Conservation (phyloP, 2,888 invertebrate species). For the Drosophila putrida region DNA sequence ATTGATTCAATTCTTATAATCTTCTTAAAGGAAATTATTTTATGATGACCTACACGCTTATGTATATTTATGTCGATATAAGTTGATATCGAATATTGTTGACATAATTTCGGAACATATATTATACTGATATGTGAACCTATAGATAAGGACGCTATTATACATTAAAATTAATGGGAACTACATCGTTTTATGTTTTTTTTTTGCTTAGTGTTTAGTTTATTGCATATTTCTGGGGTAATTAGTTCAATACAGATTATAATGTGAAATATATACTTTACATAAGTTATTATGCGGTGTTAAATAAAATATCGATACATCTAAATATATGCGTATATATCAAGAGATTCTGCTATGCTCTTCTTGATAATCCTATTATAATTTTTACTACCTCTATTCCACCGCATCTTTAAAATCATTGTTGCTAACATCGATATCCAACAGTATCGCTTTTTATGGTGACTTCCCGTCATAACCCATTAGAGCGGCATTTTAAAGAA, state of each 20-base stretch:
- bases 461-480: neutral
- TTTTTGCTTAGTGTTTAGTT: neutral
- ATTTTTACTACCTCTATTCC: neutral
- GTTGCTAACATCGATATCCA: neutral
- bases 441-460: neutral
- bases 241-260: neutral
- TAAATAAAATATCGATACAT: too few relatives aligned
- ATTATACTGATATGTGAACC: neutral
- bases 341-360: neutral
- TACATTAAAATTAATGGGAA: constrained; percentile 4
- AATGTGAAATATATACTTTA: too few relatives aligned
- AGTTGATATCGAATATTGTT: constrained; percentile 7
- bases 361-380: neutral
- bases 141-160: neutral
- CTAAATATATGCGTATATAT: too few relatives aligned
- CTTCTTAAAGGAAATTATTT: neutral
- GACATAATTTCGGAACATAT: neutral
- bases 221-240: neutral
- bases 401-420: constrained; percentile 1
- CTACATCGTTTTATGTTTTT: neutral
- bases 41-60: neutral
- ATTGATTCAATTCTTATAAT: too few relatives aligned
- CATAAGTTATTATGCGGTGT: neutral
- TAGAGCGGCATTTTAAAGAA: neutral
- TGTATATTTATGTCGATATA: neutral